These are phyloP conservation scores for Sinocyclocheilus anshuiensis DNA, from an alignment of 2,113 vertebrate species.

Conservation along the genomic window DNA sequence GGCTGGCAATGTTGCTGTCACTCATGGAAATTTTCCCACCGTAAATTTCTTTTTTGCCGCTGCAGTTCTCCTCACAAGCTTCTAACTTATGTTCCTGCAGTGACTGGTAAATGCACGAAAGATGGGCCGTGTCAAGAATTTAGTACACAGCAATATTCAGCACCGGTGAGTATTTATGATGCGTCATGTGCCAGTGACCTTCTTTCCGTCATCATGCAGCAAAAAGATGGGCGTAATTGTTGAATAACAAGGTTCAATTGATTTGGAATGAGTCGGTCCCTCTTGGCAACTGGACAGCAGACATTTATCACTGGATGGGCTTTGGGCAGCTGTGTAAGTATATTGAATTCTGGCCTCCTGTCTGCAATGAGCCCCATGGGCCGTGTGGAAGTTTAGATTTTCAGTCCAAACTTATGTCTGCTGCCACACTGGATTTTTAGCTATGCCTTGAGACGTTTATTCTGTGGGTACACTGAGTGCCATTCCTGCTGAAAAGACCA, in stretches of 20 bases:
- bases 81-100: slow-evolving; percentile 41
- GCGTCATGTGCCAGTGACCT: slow-evolving; percentile 52
- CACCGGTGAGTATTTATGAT: slow-evolving; percentile 52
- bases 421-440: background rate
- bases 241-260: slow-evolving; percentile 64
- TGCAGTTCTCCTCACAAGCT: background rate
- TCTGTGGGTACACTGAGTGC: too few species aligned
- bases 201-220: slow-evolving; percentile 42
- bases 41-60: background rate
- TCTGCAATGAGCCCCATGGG: slow-evolving; percentile 33
- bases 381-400: slow-evolving; percentile 39
- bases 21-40: background rate
- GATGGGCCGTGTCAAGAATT: slow-evolving; percentile 53
- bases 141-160: slow-evolving; percentile 46
- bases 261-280: slow-evolving; percentile 56
- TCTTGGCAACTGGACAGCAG: slow-evolving; percentile 54
- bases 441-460: too few species aligned
- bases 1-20: slow-evolving; percentile 9
- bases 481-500: too few species aligned
- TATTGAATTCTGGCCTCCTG: slow-evolving; percentile 23
- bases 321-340: slow-evolving; percentile 21
- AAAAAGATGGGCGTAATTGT: slow-evolving; percentile 51
- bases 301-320: slow-evolving; percentile 55
- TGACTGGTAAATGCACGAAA: slow-evolving; percentile 52
- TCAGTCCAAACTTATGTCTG: slow-evolving; percentile 35